These are phyloP conservation scores for Pseudopleuronectes americanus DNA, from an alignment of 2,797 vertebrate genomes.

Conservation along the genomic window DNA sequence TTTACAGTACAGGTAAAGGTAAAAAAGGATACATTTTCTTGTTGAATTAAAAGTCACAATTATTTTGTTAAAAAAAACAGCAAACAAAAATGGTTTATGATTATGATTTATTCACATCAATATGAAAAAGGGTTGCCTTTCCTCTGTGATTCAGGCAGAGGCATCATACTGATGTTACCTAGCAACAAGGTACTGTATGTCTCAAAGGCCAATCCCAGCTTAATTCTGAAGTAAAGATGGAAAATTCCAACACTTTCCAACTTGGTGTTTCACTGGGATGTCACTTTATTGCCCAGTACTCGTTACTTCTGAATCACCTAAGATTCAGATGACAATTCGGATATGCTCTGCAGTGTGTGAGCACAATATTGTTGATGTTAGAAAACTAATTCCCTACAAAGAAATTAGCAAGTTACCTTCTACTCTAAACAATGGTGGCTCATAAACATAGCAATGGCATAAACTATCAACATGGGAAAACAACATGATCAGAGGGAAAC, in stretches of 20 bases:
- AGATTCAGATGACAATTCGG: neutral
- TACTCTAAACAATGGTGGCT: too few relatives aligned
- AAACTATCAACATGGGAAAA: neutral
- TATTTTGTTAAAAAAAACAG: neutral
- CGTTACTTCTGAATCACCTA: neutral
- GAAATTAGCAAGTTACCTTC: too few relatives aligned
- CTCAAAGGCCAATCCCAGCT: slow-evolving; percentile 55
- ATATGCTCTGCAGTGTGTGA: neutral
- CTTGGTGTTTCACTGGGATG: neutral
- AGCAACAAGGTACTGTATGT: slow-evolving; percentile 81
- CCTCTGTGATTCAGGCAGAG: slow-evolving; percentile 52
- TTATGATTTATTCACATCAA: slow-evolving; percentile 25
- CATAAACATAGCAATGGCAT: neutral
- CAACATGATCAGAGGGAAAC: neutral
- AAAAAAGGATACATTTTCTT: neutral
- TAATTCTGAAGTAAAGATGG: slow-evolving; percentile 40
- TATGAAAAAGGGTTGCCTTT: slow-evolving; percentile 36
- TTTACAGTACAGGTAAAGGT: slow-evolving; percentile 1
- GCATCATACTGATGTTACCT: slow-evolving; percentile 78
- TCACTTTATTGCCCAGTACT: neutral
- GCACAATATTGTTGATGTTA: neutral
- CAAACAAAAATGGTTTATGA: neutral
- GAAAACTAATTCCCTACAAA: too few relatives aligned
- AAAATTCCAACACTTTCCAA: slow-evolving; percentile 27
- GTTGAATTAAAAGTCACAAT: neutral